A percentile compares a stretch with the other conserved stretches of the same genome.
Evolutionary conservation across 2,888 invertebrate genomes (phyloP).

Genomic region (Tipula confusa): DNA sequence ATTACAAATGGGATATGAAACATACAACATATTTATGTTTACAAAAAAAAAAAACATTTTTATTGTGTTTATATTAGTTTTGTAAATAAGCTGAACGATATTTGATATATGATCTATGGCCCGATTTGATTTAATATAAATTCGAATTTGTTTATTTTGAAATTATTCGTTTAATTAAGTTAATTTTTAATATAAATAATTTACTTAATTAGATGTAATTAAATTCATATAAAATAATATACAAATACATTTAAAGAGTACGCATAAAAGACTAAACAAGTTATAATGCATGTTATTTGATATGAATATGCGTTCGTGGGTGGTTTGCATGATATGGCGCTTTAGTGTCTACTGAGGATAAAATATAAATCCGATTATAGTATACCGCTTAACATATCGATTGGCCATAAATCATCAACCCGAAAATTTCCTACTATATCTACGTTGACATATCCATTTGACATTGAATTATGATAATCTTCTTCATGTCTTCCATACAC

Average conservation of each 20-base stretch:
- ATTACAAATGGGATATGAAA: not conserved
- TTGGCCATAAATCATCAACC: not conserved
- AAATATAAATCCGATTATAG: not conserved
- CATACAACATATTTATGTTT: not conserved
- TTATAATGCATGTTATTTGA: not conserved
- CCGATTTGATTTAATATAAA: not conserved
- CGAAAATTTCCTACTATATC: not conserved
- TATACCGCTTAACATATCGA: not conserved
- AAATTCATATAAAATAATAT: not conserved
- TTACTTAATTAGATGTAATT: constrained; percentile 17
- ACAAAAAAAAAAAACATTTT: not conserved
- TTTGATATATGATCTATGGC: constrained; percentile 13
- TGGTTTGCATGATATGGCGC: not conserved
- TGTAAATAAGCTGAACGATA: constrained; percentile 1
- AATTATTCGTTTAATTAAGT: not conserved
- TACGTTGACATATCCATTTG: not conserved
- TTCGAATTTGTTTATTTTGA: constrained; percentile 9
- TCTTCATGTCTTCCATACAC: not conserved
- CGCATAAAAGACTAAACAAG: too few species aligned
- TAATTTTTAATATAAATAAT: not conserved
- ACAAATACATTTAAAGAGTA: not conserved
- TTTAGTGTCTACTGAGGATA: not conserved
- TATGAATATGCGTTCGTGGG: not conserved
- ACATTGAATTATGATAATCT: constrained; percentile 20
- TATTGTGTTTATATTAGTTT: constrained; percentile 21